phyloP scores from a whole-genome alignment of 2,113 vertebrate genomes.

The Manacus vitellinus region DNA sequence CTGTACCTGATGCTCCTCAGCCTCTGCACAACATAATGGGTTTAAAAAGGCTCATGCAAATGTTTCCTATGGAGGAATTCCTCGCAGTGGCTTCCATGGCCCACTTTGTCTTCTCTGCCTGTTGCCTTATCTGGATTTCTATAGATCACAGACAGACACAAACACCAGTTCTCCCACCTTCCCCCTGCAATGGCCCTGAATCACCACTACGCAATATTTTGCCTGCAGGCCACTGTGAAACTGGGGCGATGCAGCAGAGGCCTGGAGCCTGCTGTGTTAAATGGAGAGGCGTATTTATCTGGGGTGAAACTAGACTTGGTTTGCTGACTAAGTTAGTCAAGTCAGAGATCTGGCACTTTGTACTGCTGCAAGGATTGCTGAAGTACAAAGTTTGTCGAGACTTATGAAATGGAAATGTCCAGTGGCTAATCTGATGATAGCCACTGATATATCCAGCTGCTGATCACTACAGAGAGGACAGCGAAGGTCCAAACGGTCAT shows the following conservation, averaged over 20 bases:
- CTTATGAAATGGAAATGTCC: background rate
- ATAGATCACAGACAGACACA: background rate
- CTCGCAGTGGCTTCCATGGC: background rate
- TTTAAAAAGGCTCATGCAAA: background rate
- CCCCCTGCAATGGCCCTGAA: background rate
- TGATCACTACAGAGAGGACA: background rate
- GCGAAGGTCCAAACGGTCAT: rapidly evolving
- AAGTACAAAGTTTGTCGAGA: background rate
- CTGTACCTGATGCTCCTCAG: background rate
- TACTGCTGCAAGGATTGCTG: background rate
- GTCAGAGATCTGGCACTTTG: background rate
- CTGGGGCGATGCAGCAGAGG: background rate
- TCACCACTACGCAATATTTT: background rate
- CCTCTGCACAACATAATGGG: background rate
- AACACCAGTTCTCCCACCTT: background rate
- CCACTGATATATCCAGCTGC: background rate
- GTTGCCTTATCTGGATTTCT: background rate
- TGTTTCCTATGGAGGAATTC: background rate
- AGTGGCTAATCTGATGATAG: background rate
- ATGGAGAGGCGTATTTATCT: background rate
- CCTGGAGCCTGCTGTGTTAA: background rate
- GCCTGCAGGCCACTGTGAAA: slow-evolving; percentile 2
- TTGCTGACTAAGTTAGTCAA: background rate
- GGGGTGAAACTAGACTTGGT: background rate
- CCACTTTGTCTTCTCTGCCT: background rate